Conservation (phyloP, 2,888 invertebrate species). For the Limnephilus lunatus region DNA sequence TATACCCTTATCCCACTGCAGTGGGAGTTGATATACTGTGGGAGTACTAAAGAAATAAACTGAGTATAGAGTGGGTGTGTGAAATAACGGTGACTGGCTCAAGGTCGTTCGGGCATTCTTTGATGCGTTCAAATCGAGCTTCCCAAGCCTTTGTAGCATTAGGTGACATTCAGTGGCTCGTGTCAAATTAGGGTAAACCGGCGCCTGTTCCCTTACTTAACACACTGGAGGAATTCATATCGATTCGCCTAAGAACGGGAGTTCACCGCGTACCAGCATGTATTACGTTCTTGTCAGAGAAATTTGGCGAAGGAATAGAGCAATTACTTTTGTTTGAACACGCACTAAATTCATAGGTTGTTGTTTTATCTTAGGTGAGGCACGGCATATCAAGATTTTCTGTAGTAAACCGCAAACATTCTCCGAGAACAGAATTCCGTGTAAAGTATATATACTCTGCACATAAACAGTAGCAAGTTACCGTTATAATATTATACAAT, state of each 20-base stretch:
- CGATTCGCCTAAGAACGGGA: not conserved
- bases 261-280: not conserved
- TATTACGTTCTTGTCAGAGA: not conserved
- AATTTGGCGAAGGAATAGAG: not conserved
- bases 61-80: not conserved
- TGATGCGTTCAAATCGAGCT: constrained; percentile 30
- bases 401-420: not conserved
- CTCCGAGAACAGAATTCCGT: not conserved
- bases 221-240: not conserved
- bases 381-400: not conserved
- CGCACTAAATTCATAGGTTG: not conserved
- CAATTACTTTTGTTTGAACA: constrained; percentile 2
- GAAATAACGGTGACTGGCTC: constrained; percentile 11
- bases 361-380: not conserved
- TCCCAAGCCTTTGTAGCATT: not conserved
- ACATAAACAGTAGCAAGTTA: not conserved
- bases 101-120: constrained; percentile 31
- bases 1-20: not conserved
- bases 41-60: not conserved
- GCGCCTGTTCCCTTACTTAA: not conserved
- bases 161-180: constrained; percentile 20
- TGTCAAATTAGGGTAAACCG: not conserved
- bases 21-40: not conserved
- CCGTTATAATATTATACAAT: not conserved
- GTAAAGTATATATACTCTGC: not conserved